phyloP scores from a whole-genome alignment of 2,888 invertebrate genomes.

The Diaperis boleti region DNA sequence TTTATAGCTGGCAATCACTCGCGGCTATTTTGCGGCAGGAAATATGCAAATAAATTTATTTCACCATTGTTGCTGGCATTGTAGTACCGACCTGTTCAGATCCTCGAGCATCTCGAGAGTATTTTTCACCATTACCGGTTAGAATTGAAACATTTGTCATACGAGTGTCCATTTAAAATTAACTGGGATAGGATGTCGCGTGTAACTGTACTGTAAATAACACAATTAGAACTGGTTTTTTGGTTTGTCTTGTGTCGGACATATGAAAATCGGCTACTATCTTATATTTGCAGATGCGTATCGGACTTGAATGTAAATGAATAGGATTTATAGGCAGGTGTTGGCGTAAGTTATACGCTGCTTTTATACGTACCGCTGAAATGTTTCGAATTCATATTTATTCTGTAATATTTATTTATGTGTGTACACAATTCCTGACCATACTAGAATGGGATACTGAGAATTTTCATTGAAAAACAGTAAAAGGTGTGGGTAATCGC shows the following conservation, averaged over 20 bases:
- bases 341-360: slow-evolving; percentile 42
- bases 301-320: slow-evolving; percentile 33
- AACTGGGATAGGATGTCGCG: slow-evolving; percentile 10
- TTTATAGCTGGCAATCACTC: slow-evolving; percentile 25
- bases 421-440: slow-evolving; percentile 36
- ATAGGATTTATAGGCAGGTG: slow-evolving; percentile 44
- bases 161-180: slow-evolving; percentile 19
- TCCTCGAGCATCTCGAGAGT: slow-evolving; percentile 10
- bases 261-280: slow-evolving; percentile 25
- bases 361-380: slow-evolving; percentile 39
- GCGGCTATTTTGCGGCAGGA: slow-evolving; percentile 31
- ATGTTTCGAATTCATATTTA: slow-evolving; percentile 42
- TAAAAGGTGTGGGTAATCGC: slow-evolving; percentile 30
- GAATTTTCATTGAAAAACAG: slow-evolving; percentile 37
- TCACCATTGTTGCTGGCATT: slow-evolving; percentile 35
- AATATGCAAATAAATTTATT: slow-evolving; percentile 38
- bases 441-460: slow-evolving; percentile 30
- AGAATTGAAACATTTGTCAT: slow-evolving; percentile 14
- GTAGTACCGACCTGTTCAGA: slow-evolving; percentile 18
- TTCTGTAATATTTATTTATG: slow-evolving; percentile 39
- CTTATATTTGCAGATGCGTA: slow-evolving; percentile 28
- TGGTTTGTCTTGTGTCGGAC: slow-evolving; percentile 1
- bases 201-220: slow-evolving; percentile 26
- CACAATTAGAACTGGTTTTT: slow-evolving; percentile 16
- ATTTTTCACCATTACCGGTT: slow-evolving; percentile 12